Evolutionary conservation across 2,113 vertebrate genomes (phyloP).

Genomic region (Podarcis raffonei): DNA sequence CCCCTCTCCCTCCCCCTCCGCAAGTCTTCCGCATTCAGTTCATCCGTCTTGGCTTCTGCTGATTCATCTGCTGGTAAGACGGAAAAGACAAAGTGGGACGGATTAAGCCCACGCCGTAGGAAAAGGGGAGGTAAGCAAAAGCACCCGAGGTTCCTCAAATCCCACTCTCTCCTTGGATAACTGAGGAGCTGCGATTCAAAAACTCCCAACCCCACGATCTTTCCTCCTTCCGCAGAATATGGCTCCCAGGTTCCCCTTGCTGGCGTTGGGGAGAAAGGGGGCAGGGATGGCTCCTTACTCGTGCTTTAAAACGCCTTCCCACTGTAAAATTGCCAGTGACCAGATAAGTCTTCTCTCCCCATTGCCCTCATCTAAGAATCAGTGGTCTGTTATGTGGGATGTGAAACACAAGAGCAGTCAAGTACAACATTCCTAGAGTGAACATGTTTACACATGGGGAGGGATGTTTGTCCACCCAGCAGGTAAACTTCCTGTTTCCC

Average conservation of each 20-base stretch:
- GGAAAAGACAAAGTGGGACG: not conserved
- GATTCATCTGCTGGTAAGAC: slow-evolving; percentile 16
- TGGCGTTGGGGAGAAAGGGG: too few relatives aligned
- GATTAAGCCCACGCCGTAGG: not conserved
- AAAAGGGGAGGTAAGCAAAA: too few relatives aligned
- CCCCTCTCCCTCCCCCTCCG: not conserved
- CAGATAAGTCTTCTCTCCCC: not conserved
- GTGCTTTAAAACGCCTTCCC: too few relatives aligned
- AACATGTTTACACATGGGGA: too few relatives aligned
- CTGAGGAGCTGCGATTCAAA: not conserved
- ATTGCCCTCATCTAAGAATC: too few relatives aligned
- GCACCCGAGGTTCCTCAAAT: not conserved
- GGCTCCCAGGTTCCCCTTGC: not conserved
- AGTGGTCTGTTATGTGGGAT: too few relatives aligned
- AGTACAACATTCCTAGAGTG: too few relatives aligned
- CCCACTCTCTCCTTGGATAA: not conserved
- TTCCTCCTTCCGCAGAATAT: not conserved
- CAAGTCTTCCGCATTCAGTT: slow-evolving; percentile 7
- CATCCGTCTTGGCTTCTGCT: slow-evolving; percentile 50
- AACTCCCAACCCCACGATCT: not conserved
- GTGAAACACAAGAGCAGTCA: too few relatives aligned
- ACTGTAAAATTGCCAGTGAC: not conserved
- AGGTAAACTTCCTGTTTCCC: too few relatives aligned
- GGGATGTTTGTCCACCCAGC: too few relatives aligned
- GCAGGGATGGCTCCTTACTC: too few relatives aligned